Base-by-base conservation (phyloP, 1,140 invertebrate species). In the Drosophila littoralis region DNA sequence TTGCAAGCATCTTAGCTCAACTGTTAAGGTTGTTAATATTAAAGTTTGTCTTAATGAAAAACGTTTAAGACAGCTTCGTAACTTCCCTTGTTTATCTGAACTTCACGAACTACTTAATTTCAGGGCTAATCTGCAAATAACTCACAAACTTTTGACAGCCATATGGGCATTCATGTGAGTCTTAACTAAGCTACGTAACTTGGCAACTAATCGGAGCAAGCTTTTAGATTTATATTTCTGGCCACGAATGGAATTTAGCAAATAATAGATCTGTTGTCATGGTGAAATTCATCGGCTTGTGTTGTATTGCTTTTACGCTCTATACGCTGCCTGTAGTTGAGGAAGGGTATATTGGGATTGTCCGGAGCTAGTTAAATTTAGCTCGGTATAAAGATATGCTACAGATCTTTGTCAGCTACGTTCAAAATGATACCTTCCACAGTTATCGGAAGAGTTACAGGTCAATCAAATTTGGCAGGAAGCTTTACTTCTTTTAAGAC, bases 251-350 rank as follows among this genome's bases (percentile, higher is more conserved):
- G 28, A 12, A 59, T 59, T 59, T 48, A 38, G 3, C 15, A 38
- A 48, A 28, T 28, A 59, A 59, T 72, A 55, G 52, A 67, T 38
- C 9, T 15, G 64, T 67, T 67, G 17, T 40, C 69, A 59, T 68
- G 57, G 55, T 28, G 54, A 13, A 33, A 43, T 28, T 33, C 32
- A 58, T 28, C 3, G 32, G 6, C 46, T 51, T 50, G 10, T 10
- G 32, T 28, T 63, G 17, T 48, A 61, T 55, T 55, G 57, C n/a
- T 32, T 65, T 71, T 48, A 2, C 7, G 10, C 38, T 32, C 52
- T 36, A 17, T 36, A 6, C 51, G 1, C 51, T 54, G 45, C 9
- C 22, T 7, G 6, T 22, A 1, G 17, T 1, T 2, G 12, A 46
- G 22, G 8, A 3, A 9, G 45, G 8, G 45, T 46, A 46, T 46